Evolutionary conservation across 2,888 invertebrate genomes (phyloP).

Genomic region (Caenorhabditis auriculariae): DNA sequence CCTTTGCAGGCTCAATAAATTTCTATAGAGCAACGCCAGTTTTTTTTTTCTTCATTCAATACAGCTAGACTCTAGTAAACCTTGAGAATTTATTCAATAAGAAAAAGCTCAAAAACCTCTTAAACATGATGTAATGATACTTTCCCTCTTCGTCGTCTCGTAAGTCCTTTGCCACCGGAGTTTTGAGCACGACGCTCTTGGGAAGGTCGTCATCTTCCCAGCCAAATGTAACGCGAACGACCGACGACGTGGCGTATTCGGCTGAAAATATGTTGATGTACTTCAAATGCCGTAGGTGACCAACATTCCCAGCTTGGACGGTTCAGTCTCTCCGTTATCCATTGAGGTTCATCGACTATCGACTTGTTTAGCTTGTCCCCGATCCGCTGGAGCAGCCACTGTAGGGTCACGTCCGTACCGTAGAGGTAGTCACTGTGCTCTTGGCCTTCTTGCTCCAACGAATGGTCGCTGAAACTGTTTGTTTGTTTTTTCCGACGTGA

Average conservation of each 20-base stretch:
- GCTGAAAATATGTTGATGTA: conserved; percentile 18
- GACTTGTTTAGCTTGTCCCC: conserved; percentile 39
- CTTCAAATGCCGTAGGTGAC: no score
- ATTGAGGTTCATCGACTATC: conserved; percentile 52
- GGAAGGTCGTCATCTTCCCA: conserved; percentile 54
- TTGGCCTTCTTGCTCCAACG: conserved; percentile 20
- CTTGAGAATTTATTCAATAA: not conserved
- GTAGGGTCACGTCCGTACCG: conserved; percentile 52
- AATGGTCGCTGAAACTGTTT: conserved; percentile 26
- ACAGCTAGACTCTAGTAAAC: not conserved
- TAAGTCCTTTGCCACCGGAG: conserved; percentile 43
- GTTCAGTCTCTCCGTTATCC: conserved; percentile 56
- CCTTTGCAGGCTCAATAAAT: not conserved
- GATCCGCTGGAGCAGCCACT: conserved; percentile 52
- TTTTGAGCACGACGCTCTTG: conserved; percentile 51
- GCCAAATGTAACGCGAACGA: conserved; percentile 55
- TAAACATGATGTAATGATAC: conserved; percentile 50
- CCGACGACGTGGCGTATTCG: conserved; percentile 51
- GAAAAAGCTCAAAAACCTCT: conserved; percentile 20
- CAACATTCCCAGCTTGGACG: conserved; percentile 34
- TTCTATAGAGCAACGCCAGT: not conserved
- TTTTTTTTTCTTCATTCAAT: not conserved
- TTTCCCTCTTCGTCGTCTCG: conserved; percentile 47
- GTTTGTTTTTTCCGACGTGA: no score
- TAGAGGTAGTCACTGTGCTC: conserved; percentile 39